A percentile compares a stretch with the other conserved stretches of the same genome.
Evolutionary conservation across 2,113 vertebrate genomes (phyloP).

Genomic region (Rhinichthys klamathensis): DNA sequence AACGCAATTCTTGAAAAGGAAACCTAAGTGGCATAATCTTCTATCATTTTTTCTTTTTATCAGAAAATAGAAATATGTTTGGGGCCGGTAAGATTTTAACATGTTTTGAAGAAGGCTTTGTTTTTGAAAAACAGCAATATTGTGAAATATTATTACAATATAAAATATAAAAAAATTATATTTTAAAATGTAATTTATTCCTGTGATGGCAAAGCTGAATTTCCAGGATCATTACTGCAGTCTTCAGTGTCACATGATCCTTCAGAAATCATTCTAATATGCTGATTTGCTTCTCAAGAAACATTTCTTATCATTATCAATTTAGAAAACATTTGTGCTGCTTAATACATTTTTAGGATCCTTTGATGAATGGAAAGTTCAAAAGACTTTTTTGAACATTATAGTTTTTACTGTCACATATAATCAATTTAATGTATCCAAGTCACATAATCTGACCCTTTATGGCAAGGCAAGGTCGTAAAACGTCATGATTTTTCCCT

Average conservation of each 20-base stretch:
- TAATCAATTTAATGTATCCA: not conserved
- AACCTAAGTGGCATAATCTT: no score
- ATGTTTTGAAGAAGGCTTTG: not conserved
- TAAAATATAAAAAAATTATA: not conserved
- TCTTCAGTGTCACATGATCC: no score
- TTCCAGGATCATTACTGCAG: no score
- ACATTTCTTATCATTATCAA: constrained; percentile 1
- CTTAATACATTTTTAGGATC: not conserved
- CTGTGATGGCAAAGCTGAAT: no score
- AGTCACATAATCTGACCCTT: not conserved
- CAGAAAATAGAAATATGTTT: no score
- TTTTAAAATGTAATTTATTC: no score
- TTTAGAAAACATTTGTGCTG: not conserved
- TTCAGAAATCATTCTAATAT: not conserved
- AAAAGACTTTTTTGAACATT: not conserved
- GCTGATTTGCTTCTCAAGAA: not conserved
- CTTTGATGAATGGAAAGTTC: not conserved
- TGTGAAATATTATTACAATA: not conserved
- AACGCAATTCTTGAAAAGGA: no score
- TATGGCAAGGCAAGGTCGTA: not conserved
- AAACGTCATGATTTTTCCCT: not conserved
- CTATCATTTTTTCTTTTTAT: no score
- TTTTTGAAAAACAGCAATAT: not conserved
- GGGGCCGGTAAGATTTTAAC: not conserved
- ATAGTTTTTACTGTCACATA: constrained; percentile 41